Evolutionary conservation across 2,797 vertebrate species (phyloP).

Genomic region (Karalla daura): DNA sequence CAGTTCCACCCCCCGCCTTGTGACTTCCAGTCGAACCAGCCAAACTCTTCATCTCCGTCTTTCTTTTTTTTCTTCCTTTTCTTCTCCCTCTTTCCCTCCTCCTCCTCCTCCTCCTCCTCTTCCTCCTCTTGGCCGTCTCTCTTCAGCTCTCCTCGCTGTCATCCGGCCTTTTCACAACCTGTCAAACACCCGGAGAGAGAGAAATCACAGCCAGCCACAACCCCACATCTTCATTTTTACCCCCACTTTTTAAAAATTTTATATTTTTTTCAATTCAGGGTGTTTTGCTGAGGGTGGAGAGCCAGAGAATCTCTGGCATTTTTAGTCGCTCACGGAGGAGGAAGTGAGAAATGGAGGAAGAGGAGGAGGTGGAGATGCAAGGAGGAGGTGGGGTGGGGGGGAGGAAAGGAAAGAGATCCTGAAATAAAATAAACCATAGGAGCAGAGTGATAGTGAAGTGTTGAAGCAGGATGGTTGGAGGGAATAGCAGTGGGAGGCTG

Average conservation of each 20-base stretch:
- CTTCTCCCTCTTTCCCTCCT: neutral
- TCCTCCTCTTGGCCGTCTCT: slow-evolving; percentile 3
- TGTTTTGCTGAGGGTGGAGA: neutral
- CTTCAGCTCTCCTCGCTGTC: no score
- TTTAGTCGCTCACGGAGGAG: neutral
- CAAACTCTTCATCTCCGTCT: slow-evolving; percentile 9
- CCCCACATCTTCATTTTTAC: neutral
- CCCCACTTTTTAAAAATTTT: neutral
- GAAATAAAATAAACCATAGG: neutral
- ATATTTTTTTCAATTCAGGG: neutral
- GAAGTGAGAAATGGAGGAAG: neutral
- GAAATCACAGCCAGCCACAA: slow-evolving; percentile 2
- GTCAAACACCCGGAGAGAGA: slow-evolving; percentile 42
- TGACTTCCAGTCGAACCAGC: slow-evolving; percentile 49
- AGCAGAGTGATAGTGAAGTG: neutral
- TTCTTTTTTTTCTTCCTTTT: neutral
- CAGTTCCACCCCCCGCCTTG: slow-evolving; percentile 18
- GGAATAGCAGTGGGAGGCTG: neutral
- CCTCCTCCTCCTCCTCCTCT: neutral
- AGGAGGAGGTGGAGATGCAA: neutral
- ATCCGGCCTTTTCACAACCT: slow-evolving; percentile 52
- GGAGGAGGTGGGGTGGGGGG: no score
- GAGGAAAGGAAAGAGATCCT: no score
- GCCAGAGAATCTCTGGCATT: neutral
- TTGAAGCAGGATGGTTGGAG: slow-evolving; percentile 1